Conservation (phyloP, 2,888 invertebrate genomes). For the Prosopocoilus inquinatus region DNA sequence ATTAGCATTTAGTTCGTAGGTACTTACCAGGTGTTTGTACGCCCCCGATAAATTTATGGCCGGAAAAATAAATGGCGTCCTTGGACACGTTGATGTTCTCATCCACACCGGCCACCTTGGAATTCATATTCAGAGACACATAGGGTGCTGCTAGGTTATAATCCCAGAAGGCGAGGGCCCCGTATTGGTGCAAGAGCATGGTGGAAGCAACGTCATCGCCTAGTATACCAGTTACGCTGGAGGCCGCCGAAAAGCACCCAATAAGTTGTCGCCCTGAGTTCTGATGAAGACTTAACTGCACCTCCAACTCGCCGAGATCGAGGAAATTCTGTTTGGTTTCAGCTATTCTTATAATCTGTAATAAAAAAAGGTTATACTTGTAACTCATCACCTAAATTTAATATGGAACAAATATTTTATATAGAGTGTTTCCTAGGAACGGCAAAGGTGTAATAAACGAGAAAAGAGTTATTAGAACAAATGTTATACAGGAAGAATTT, state of each 20-base stretch:
- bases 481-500: too few species aligned
- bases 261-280: conserved; percentile 67
- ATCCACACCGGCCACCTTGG: conserved; percentile 67
- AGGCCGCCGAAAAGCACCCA: conserved; percentile 84
- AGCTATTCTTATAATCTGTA: conserved; percentile 73
- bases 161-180: conserved; percentile 87
- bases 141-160: conserved; percentile 84
- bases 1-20: neutral
- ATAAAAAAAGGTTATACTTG: conserved; percentile 28
- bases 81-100: conserved; percentile 71
- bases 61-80: conserved; percentile 86
- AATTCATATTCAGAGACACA: conserved; percentile 81
- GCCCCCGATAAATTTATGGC: conserved; percentile 89
- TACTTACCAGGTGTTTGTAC: conserved; percentile 74
- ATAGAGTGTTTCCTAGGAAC: too few species aligned
- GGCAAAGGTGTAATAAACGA: too few species aligned
- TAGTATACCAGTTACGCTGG: conserved; percentile 85
- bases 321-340: conserved; percentile 79
- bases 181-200: conserved; percentile 74
- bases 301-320: conserved; percentile 74
- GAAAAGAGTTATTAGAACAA: too few species aligned
- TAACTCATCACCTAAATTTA: too few species aligned
- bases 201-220: conserved; percentile 82
- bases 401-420: too few species aligned
- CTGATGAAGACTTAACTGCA: conserved; percentile 63